Evolutionary conservation across 2,797 vertebrate genomes (phyloP).

Genomic region (Rhynchotus rufescens): DNA sequence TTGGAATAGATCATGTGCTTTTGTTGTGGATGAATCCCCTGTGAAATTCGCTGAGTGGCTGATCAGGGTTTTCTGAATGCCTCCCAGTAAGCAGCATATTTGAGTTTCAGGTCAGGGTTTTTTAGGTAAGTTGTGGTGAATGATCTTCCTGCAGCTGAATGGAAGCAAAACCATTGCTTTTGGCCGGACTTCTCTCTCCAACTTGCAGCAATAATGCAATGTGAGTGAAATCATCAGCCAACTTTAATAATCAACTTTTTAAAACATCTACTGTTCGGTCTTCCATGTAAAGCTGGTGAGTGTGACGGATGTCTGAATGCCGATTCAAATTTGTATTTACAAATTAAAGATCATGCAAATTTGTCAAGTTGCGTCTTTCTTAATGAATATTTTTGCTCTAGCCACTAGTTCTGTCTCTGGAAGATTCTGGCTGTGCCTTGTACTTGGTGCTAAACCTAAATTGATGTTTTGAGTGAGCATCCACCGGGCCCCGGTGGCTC

Average conservation of each 20-base stretch:
- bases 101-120: not conserved
- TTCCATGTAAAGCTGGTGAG: not conserved
- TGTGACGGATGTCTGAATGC: not conserved
- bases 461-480: not conserved
- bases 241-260: slow-evolving; percentile 20
- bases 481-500: slow-evolving; percentile 24
- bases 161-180: not conserved
- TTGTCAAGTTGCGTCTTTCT: not conserved
- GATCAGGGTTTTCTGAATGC: not conserved
- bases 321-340: slow-evolving; percentile 46
- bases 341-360: slow-evolving; percentile 30
- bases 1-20: not conserved
- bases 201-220: slow-evolving; percentile 37
- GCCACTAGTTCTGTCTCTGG: not conserved
- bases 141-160: not conserved
- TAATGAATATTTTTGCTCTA: not conserved
- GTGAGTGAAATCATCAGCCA: not conserved
- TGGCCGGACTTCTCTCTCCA: slow-evolving; percentile 26
- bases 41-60: not conserved
- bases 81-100: not conserved
- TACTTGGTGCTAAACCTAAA: not conserved
- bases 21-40: not conserved
- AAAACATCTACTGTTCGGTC: slow-evolving; percentile 26
- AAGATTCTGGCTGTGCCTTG: not conserved
- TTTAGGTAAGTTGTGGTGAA: not conserved